Evolutionary conservation across 2,888 invertebrate genomes (phyloP), one percentile per base, ranked within the genome.

Genomic region (Kuschelorhynchus macadamiae): DNA sequence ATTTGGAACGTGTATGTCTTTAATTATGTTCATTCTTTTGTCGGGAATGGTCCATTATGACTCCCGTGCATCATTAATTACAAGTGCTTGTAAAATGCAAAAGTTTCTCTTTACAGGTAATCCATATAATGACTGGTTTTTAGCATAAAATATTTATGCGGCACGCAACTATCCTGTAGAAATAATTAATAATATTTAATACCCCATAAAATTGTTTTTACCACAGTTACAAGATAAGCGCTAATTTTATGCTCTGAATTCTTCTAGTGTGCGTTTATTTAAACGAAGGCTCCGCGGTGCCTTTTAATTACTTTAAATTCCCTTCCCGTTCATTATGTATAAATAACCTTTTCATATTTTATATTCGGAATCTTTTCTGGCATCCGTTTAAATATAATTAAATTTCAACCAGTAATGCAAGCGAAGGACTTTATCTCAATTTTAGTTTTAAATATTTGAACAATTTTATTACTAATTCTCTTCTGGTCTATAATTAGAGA

Each of bases 141-240:
- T 65, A 64, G 64, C 64, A 69, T 69, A 64, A 64, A 69, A 65
- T 64, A 69, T 69, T 69, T 69, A 69, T 50, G 61, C 39, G 53
- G 64, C 69, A 69, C 69, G 69, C 69, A 69, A 69, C 69, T 60
- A 60, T 65, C 55, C 64, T 50, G 64, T 61, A 55, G 60, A 55
- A 69, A 65, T 64, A 69, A 69, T 69, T 64, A 69, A 65, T 69
- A 69, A 69, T 69, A 69, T 69, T 69, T 69, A 69, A 69, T 69
- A 69, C 69, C 69, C 64, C 60, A 69, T 69, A 69, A 69, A 69
- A 69, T 69, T 69, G 69, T 64, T 69, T 60, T 57, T 69, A 69
- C 32, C 60, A 59, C 60, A 39, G 69, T 60, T 64, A 64, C 69
- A 69, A 64, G 64, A 65, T 56, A 59, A 64, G 57, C 53, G 47